Evolutionary conservation across 2,888 invertebrate species (phyloP).

Genomic region (Tholera decimalis): DNA sequence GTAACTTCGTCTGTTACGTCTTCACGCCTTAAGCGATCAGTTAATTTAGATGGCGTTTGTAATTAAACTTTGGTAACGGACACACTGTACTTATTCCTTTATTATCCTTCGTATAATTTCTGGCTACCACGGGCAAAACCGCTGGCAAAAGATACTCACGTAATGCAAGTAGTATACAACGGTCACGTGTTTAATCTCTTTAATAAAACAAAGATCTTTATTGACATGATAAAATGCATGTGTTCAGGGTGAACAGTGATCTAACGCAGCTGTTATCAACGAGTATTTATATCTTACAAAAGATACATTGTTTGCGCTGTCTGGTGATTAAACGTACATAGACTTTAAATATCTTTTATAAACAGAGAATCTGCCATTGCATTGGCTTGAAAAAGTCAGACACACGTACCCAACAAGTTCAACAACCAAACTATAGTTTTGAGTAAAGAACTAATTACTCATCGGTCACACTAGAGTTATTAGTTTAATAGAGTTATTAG

Average conservation of each 20-base stretch:
- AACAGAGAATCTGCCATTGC: neutral
- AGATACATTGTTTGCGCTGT: neutral
- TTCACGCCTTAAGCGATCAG: too few species aligned
- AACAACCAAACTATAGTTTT: constrained; percentile 4
- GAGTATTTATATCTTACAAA: constrained; percentile 16
- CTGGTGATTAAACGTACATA: constrained; percentile 17
- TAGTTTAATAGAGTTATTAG: neutral
- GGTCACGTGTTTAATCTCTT: constrained; percentile 15
- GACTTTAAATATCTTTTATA: neutral
- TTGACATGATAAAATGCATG: constrained; percentile 22
- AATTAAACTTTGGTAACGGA: too few species aligned
- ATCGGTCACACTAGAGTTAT: constrained; percentile 4
- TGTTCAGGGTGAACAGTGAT: constrained; percentile 24
- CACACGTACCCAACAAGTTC: constrained; percentile 1
- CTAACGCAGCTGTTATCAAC: constrained; percentile 34
- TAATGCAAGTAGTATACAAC: neutral
- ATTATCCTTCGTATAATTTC: neutral
- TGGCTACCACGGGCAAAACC: neutral
- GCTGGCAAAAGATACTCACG: neutral
- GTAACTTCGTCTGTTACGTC: too few species aligned
- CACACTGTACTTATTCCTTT: too few species aligned
- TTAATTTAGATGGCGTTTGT: too few species aligned
- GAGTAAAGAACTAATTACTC: neutral
- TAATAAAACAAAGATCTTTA: constrained; percentile 37
- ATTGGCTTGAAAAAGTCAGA: neutral